phyloP scores from a whole-genome alignment of 2,797 vertebrate species.

The Tragelaphus oryx region DNA sequence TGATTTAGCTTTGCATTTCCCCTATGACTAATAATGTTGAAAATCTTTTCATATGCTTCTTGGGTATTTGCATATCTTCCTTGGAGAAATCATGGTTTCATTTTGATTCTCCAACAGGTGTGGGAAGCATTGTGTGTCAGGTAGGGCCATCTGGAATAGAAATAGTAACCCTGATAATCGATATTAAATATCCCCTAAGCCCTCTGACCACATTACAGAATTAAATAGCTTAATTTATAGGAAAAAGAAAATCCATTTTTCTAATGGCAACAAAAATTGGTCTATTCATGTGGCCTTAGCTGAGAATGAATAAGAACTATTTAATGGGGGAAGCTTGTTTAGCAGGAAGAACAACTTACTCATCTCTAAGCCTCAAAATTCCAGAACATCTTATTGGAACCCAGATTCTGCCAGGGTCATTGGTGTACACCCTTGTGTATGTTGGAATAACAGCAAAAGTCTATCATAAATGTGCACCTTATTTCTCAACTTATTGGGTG shows the following conservation, averaged over 20 bases:
- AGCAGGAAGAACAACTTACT: background rate
- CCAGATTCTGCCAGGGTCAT: background rate
- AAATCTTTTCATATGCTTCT: background rate
- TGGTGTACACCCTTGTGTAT: background rate
- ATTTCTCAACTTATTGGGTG: background rate
- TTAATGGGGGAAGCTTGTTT: background rate
- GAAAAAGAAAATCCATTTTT: slow-evolving; percentile 23
- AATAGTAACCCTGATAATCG: background rate
- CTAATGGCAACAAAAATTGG: background rate
- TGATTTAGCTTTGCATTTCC: slow-evolving; percentile 13
- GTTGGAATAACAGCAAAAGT: background rate
- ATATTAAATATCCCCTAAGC: background rate
- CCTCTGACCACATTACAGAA: background rate
- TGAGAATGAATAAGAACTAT: slow-evolving; percentile 13
- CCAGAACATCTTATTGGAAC: background rate
- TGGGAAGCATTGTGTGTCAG: background rate
- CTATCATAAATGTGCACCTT: background rate
- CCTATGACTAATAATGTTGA: background rate
- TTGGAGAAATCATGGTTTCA: background rate
- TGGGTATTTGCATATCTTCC: background rate
- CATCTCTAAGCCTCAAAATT: background rate
- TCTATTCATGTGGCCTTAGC: background rate
- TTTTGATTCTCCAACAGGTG: background rate
- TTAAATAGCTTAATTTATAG: background rate
- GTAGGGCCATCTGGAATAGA: background rate